Percentiles rank a stretch among this genome's conserved stretches.
Conservation (phyloP, 2,113 vertebrate species). For the Pelmatolapia mariae region DNA sequence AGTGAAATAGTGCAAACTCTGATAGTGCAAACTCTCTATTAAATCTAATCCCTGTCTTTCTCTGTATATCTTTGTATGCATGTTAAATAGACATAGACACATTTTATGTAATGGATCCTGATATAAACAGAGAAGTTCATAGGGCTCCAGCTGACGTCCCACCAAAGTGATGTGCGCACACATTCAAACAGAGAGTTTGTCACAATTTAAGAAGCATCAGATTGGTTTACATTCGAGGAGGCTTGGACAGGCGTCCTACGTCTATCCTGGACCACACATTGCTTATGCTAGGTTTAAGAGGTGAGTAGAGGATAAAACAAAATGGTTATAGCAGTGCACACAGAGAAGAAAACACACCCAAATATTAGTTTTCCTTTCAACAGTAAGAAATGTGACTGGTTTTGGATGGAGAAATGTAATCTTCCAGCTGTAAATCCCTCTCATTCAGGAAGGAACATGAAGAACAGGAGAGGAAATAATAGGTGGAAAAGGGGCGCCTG, state of each 20-base stretch:
- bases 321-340: neutral
- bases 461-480: slow-evolving; percentile 38
- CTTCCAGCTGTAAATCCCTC: neutral
- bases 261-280: neutral
- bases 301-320: neutral
- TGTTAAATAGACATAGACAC: neutral
- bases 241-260: neutral
- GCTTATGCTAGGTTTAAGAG: neutral
- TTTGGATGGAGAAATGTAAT: neutral
- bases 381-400: neutral
- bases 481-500: neutral
- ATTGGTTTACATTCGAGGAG: slow-evolving; percentile 12
- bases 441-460: slow-evolving; percentile 42
- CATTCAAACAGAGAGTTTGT: neutral
- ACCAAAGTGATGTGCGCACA: neutral
- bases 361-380: neutral
- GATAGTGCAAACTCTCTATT: neutral
- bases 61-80: neutral
- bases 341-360: neutral
- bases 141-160: neutral
- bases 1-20: neutral
- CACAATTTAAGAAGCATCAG: neutral
- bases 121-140: slow-evolving; percentile 20
- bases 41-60: neutral
- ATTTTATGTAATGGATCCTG: slow-evolving; percentile 2